A percentile compares a stretch with the other conserved stretches of the same genome.
These are phyloP conservation scores for Gadopsis bispinosus DNA, from an alignment of 2,797 vertebrate species.

Conservation along the genomic window DNA sequence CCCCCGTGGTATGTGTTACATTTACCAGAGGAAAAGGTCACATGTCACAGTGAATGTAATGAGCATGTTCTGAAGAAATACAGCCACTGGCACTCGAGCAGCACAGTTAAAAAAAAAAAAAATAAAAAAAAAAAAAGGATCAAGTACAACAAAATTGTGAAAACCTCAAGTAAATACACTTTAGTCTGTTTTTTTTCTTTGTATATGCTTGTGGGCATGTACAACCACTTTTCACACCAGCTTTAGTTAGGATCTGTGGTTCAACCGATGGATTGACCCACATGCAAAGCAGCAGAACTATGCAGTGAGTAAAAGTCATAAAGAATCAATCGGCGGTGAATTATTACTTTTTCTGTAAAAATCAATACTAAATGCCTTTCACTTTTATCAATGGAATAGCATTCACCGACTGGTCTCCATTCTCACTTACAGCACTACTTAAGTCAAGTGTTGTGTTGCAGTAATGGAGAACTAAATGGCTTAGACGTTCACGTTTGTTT, in stretches of 20 bases:
- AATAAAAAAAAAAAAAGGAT: slow-evolving; percentile 26
- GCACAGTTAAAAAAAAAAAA: slow-evolving; percentile 34
- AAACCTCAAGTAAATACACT: slow-evolving; percentile 4
- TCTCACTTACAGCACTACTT: slow-evolving; percentile 58
- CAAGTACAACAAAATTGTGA: slow-evolving; percentile 20
- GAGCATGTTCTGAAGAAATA: slow-evolving; percentile 64
- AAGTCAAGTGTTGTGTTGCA: slow-evolving; percentile 45
- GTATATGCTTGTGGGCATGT: no score
- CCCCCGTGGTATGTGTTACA: slow-evolving; percentile 67
- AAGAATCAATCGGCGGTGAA: slow-evolving; percentile 57
- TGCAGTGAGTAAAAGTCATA: slow-evolving; percentile 37
- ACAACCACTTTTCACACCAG: background rate
- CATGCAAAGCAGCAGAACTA: slow-evolving; percentile 8
- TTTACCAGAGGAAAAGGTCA: slow-evolving; percentile 77
- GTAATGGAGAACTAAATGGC: slow-evolving; percentile 47
- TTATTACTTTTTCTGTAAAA: slow-evolving; percentile 60
- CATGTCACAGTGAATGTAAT: slow-evolving; percentile 71
- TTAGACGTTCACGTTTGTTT: slow-evolving; percentile 33
- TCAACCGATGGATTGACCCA: slow-evolving; percentile 31
- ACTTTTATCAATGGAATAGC: slow-evolving; percentile 68
- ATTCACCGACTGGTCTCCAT: slow-evolving; percentile 21
- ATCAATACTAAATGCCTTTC: slow-evolving; percentile 72
- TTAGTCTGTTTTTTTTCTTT: no score
- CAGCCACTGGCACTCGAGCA: slow-evolving; percentile 39
- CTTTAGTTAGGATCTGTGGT: slow-evolving; percentile 14